Base-by-base conservation (phyloP, 2,113 vertebrate species). In the Laticauda laticaudata region DNA sequence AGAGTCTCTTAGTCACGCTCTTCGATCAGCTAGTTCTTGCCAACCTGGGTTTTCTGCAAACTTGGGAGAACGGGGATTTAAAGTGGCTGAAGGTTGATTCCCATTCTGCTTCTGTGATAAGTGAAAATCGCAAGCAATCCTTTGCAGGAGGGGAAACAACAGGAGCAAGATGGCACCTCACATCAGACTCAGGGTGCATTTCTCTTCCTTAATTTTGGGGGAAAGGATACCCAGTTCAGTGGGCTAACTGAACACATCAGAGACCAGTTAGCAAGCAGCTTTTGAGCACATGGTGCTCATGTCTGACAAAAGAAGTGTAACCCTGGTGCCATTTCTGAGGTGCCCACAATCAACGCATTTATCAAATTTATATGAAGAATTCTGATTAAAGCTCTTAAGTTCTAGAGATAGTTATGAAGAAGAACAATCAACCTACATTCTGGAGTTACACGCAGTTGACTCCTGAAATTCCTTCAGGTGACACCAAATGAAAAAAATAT, bases 1-100 rank as follows among this genome's bases (percentile, higher is more conserved):
- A 55, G 34, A 75, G 87, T 14, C 14, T 34, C 14, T 1, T 20
- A 24, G 26, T 34, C 26, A 4, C 48, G 18, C 87, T 81, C 34
- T 56, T 29, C 2, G 61, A 39, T 15, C 23, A 57, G n/a, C 5
- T 20, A 26, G 6, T 7, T 53, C 1, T 85, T 64, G 23, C 86
- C 24, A n/a, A 81, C 59, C 51, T 56, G 53, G 20, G 51, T 10
- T 85, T 55, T 21, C 7, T 0, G 0, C 53, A 26, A 1, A 81
- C 29, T 51, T 53, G 45, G 57, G 53, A 23, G 10, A 0, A 0
- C 11, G 59, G 51, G 87, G 56, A 48, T 91, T 91, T 26, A 51
- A 55, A 64, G 45, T 29, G 48, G 18, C 5, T 21, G 34, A 86
- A 56, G 64, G 9, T 56, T 29, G 21, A 14, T 55, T 56, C 45